phyloP scores from a whole-genome alignment of 2,888 invertebrate genomes.

The Rhimphoctona megacephalus region DNA sequence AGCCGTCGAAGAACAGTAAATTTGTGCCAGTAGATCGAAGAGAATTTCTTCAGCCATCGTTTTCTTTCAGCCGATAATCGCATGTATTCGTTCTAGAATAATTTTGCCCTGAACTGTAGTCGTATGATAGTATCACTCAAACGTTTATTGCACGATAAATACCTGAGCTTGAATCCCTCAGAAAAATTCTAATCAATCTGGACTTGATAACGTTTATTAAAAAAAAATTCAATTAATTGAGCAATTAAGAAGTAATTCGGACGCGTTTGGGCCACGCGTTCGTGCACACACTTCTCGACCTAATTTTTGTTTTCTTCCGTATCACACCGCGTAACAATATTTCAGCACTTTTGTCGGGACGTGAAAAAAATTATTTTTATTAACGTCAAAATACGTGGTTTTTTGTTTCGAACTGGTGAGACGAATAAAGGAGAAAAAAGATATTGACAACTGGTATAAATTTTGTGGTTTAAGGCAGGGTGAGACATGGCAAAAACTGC shows the following conservation, averaged over 20 bases:
- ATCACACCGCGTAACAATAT: neutral
- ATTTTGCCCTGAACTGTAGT: neutral
- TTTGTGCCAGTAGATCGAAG: conserved; percentile 39
- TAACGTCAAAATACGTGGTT: neutral
- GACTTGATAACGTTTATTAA: neutral
- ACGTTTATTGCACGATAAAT: neutral
- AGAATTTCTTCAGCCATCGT: conserved; percentile 5
- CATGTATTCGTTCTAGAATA: neutral
- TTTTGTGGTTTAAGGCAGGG: conserved; percentile 88
- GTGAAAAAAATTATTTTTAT: neutral
- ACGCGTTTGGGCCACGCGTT: neutral
- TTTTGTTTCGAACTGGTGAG: neutral
- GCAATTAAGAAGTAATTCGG: neutral
- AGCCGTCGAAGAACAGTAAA: conserved; percentile 14
- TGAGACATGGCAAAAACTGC: conserved; percentile 91
- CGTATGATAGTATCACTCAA: neutral
- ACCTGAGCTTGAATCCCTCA: neutral
- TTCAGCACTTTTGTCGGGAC: neutral
- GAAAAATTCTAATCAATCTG: neutral
- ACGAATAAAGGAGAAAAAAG: neutral
- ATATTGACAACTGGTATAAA: conserved; percentile 48
- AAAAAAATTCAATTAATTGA: neutral
- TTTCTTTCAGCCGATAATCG: neutral
- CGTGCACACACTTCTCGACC: neutral
- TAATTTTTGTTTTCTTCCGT: neutral